Percentiles rank a stretch among this genome's conserved stretches.
Evolutionary conservation across 2,888 invertebrate genomes (phyloP).

Genomic region (Caenorhabditis auriculariae): DNA sequence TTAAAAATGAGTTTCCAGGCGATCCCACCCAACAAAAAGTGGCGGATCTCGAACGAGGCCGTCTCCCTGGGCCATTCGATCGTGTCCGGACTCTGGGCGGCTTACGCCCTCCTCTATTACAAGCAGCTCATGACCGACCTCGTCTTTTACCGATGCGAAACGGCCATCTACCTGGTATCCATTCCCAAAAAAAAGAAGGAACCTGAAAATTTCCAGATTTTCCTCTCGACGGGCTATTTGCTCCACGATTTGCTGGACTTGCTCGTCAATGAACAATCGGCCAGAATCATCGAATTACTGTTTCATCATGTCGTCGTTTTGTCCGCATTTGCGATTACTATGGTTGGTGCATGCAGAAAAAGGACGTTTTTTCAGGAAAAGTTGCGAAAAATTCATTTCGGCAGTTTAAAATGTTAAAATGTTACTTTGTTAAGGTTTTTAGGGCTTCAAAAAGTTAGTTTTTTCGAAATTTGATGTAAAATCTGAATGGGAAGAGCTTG

Average conservation of each 20-base stretch:
- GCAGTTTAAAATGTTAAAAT: no score
- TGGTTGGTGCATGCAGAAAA: constrained; percentile 11
- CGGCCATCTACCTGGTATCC: constrained; percentile 30
- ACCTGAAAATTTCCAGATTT: constrained; percentile 33
- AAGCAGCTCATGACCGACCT: constrained; percentile 43
- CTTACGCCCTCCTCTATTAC: constrained; percentile 36
- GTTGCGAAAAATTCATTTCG: background rate
- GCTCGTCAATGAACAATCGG: constrained; percentile 60
- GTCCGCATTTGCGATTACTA: constrained; percentile 49
- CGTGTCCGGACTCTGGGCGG: constrained; percentile 48
- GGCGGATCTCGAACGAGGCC: constrained; percentile 61
- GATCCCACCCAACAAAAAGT: constrained; percentile 61
- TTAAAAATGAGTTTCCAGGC: constrained; percentile 25
- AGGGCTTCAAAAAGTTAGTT: no score
- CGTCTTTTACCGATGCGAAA: constrained; percentile 36
- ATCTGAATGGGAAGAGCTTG: no score
- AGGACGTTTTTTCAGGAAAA: background rate
- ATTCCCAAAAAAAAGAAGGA: background rate
- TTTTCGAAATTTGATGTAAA: no score
- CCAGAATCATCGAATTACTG: constrained; percentile 59
- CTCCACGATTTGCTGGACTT: constrained; percentile 60
- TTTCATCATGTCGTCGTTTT: constrained; percentile 62
- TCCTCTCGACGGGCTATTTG: constrained; percentile 59
- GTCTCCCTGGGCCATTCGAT: constrained; percentile 60
- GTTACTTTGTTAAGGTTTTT: no score